Evolutionary conservation across 2,113 vertebrate species (phyloP).

Genomic region (Petrocephalus zakoni): DNA sequence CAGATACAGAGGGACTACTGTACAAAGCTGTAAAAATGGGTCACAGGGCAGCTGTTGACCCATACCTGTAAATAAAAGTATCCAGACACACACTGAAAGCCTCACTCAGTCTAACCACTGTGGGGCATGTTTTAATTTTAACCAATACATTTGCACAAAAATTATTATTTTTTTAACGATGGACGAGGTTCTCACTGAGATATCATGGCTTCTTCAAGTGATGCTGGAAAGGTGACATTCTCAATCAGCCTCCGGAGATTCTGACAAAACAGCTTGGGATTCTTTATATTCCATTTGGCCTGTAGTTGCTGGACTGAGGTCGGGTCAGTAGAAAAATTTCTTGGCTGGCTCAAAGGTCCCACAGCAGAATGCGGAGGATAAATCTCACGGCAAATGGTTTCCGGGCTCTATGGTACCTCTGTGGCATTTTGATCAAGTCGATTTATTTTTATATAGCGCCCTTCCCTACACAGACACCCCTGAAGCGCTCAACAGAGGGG

Average conservation of each 20-base stretch:
- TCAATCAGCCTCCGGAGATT: background rate
- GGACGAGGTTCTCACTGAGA: background rate
- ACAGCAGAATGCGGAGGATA: background rate
- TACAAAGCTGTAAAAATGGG: background rate
- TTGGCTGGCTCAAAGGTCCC: background rate
- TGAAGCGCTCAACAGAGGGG: background rate
- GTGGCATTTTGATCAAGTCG: background rate
- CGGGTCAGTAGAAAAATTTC: background rate
- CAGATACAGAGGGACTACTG: background rate
- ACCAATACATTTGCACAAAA: background rate
- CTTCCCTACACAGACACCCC: background rate
- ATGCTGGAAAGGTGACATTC: background rate
- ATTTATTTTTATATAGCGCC: constrained; percentile 7
- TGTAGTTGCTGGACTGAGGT: background rate
- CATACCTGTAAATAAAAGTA: background rate
- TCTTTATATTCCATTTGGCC: background rate
- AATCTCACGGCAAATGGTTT: background rate
- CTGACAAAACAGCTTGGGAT: background rate
- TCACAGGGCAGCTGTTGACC: background rate
- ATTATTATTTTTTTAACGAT: background rate
- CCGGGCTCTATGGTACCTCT: background rate
- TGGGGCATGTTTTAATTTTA: background rate
- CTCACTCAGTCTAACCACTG: background rate
- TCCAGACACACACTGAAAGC: background rate
- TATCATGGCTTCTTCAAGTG: background rate